Conservation (phyloP, 2,797 vertebrate species). For the Limnodromus scolopaceus region DNA sequence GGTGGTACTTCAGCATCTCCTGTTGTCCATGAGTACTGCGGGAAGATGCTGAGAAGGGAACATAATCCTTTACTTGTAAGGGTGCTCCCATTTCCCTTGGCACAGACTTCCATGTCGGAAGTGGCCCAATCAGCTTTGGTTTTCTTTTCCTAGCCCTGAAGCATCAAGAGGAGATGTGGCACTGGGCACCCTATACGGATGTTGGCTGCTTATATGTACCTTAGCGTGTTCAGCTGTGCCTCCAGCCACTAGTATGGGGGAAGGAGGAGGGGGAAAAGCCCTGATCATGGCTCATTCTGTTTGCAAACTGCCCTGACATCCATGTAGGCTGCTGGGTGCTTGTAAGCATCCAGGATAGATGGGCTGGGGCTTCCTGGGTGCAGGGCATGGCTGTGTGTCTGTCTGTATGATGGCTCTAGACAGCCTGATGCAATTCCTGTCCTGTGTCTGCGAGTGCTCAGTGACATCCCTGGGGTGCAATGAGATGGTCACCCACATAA, state of each 20-base stretch:
- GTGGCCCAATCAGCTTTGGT: accelerated
- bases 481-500: accelerated
- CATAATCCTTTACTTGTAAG: background rate
- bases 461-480: background rate
- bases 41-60: background rate
- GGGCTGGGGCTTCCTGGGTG: background rate
- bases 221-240: background rate
- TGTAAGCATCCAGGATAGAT: background rate
- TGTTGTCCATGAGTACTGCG: accelerated
- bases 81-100: accelerated
- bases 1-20: background rate
- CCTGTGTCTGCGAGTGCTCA: background rate
- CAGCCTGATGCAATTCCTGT: background rate
- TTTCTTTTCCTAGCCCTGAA: background rate
- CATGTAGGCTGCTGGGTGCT: accelerated
- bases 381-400: background rate
- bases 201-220: background rate
- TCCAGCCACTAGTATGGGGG: background rate
- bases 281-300: accelerated
- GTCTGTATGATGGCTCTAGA: background rate
- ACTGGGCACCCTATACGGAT: accelerated
- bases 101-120: background rate
- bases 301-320: background rate
- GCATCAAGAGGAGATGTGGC: accelerated
- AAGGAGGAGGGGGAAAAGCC: background rate